A percentile compares a stretch with the other conserved stretches of the same genome.
Evolutionary conservation across 2,113 vertebrate species (phyloP).

Genomic region (Stegostoma tigrinum): DNA sequence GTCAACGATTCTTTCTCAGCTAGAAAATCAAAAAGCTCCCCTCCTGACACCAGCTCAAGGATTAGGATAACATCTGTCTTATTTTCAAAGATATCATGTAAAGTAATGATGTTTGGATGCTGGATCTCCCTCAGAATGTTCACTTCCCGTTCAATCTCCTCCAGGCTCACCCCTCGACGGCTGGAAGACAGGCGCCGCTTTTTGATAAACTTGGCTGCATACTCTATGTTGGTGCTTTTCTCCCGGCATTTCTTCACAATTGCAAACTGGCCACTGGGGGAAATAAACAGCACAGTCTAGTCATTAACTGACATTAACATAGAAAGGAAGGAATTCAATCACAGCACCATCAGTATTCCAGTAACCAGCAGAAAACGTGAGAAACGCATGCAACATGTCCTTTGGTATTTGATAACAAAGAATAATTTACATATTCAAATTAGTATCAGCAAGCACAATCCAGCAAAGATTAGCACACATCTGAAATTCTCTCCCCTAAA

Average conservation of each 20-base stretch:
- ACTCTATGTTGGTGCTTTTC: conserved; percentile 68
- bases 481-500: neutral
- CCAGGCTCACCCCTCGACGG: conserved; percentile 85
- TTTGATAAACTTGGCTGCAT: conserved; percentile 95
- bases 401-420: neutral
- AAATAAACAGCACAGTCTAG: neutral
- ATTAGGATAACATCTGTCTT: conserved; percentile 95
- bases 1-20: conserved; percentile 93
- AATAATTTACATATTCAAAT: neutral
- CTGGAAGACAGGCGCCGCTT: conserved; percentile 89
- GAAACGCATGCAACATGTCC: neutral
- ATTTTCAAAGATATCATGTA: conserved; percentile 97
- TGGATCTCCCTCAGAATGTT: conserved; percentile 91
- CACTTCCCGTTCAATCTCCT: conserved; percentile 94
- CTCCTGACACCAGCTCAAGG: conserved; percentile 88
- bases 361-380: neutral
- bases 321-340: neutral
- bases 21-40: conserved; percentile 92
- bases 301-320: neutral
- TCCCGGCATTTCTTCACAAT: conserved; percentile 89
- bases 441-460: neutral
- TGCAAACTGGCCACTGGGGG: conserved; percentile 80
- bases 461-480: neutral
- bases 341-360: neutral
- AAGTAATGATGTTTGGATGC: conserved; percentile 95